These are phyloP conservation scores for Himalopsyche kuldschensis DNA, from an alignment of 2,888 invertebrate genomes.

Conservation along the genomic window DNA sequence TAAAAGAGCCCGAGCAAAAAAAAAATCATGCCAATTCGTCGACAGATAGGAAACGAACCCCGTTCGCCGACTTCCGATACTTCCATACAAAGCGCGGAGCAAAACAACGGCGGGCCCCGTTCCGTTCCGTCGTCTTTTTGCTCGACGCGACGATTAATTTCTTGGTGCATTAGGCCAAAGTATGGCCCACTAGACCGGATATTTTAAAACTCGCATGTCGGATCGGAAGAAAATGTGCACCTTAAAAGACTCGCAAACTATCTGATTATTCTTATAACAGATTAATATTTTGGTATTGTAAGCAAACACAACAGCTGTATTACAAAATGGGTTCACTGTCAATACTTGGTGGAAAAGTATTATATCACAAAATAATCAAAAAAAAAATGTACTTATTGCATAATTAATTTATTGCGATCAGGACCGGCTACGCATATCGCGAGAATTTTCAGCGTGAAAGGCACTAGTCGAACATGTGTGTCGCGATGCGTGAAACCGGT, in stretches of 20 bases:
- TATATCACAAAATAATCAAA: too few species aligned
- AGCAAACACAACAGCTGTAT: too few species aligned
- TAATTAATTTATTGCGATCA: too few species aligned
- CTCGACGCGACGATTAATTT: slow-evolving; percentile 32
- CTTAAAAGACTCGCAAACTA: neutral
- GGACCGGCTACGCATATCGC: too few species aligned
- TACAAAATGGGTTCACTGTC: too few species aligned
- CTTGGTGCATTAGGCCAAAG: slow-evolving; percentile 35
- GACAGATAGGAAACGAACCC: neutral
- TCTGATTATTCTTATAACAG: neutral
- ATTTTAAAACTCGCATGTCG: slow-evolving; percentile 30
- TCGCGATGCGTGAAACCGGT: too few species aligned
- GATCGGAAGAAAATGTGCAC: neutral
- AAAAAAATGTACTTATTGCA: too few species aligned
- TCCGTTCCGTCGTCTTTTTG: neutral
- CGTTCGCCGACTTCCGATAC: neutral
- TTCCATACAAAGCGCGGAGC: neutral
- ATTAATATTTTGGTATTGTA: too few species aligned
- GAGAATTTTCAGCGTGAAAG: too few species aligned
- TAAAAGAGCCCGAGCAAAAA: neutral
- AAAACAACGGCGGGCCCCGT: neutral
- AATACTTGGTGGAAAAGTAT: too few species aligned
- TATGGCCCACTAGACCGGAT: slow-evolving; percentile 28
- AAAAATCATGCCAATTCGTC: neutral
- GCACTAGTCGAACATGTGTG: too few species aligned